A percentile compares a stretch with the other conserved stretches of the same genome.
These are phyloP conservation scores for Empis livida DNA, from an alignment of 2,888 invertebrate species.

Conservation along the genomic window DNA sequence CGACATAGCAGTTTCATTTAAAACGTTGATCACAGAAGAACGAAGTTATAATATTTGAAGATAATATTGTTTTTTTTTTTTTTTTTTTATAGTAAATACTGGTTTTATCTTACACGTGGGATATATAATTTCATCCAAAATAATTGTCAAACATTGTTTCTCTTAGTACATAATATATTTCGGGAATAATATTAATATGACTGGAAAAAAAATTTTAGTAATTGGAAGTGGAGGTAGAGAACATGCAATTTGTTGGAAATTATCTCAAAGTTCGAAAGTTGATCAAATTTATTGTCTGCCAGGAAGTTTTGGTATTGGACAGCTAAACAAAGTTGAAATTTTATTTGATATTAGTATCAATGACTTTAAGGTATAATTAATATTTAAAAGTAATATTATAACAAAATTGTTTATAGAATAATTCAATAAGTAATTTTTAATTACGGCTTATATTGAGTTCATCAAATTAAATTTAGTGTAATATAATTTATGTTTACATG, in stretches of 20 bases:
- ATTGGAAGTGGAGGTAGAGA: conserved; percentile 92
- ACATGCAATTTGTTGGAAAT: conserved; percentile 90
- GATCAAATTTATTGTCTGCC: conserved; percentile 67
- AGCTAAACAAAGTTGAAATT: conserved; percentile 50
- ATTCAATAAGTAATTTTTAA: conserved; percentile 9
- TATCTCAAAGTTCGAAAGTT: conserved; percentile 64
- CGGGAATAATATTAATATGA: conserved; percentile 7
- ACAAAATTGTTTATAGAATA: neutral
- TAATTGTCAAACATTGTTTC: neutral
- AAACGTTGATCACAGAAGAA: no score
- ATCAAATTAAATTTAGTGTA: no score
- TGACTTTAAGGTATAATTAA: conserved; percentile 47
- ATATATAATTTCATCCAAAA: no score
- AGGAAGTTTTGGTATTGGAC: conserved; percentile 75
- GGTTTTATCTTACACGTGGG: no score
- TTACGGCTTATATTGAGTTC: no score
- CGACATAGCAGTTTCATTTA: no score
- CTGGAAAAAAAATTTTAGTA: conserved; percentile 52
- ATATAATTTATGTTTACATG: no score
- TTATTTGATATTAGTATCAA: conserved; percentile 48
- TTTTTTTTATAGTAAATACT: no score
- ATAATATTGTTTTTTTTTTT: no score
- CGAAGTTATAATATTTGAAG: no score
- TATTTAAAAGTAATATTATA: neutral
- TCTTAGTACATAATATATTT: no score